These are phyloP conservation scores for Chaitophorus viminalis DNA, from an alignment of 2,888 invertebrate species.

Conservation along the genomic window DNA sequence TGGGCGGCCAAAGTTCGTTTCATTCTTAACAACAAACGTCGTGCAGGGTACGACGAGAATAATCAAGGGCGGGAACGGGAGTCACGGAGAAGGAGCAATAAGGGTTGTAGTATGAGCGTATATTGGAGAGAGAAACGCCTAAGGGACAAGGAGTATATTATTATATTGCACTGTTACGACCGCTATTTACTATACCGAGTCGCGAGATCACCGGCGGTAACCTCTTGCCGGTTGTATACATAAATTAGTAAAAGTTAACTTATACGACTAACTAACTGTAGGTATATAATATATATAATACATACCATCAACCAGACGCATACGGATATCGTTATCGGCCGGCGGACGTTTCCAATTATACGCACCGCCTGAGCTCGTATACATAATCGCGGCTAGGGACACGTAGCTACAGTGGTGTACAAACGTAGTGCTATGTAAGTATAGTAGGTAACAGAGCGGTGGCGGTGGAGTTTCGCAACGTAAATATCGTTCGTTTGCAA, in stretches of 20 bases:
- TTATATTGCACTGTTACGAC: background rate
- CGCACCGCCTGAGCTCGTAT: background rate
- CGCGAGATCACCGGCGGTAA: background rate
- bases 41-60: too few relatives aligned
- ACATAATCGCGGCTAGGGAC: background rate
- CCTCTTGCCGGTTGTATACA: conserved; percentile 35
- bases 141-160: too few relatives aligned
- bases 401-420: background rate
- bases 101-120: background rate
- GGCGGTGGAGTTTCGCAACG: background rate
- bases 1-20: conserved; percentile 38
- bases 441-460: background rate
- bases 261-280: background rate
- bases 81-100: background rate
- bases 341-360: background rate
- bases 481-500: background rate
- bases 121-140: background rate
- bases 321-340: background rate
- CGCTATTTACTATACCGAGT: conserved; percentile 27
- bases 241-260: conserved; percentile 52
- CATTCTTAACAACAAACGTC: conserved; percentile 31
- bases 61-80: too few relatives aligned
- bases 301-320: too few relatives aligned
- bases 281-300: too few relatives aligned
- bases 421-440: too few relatives aligned